Base-by-base conservation (phyloP, 1,140 invertebrate genomes). In the Aphidius ervi region DNA sequence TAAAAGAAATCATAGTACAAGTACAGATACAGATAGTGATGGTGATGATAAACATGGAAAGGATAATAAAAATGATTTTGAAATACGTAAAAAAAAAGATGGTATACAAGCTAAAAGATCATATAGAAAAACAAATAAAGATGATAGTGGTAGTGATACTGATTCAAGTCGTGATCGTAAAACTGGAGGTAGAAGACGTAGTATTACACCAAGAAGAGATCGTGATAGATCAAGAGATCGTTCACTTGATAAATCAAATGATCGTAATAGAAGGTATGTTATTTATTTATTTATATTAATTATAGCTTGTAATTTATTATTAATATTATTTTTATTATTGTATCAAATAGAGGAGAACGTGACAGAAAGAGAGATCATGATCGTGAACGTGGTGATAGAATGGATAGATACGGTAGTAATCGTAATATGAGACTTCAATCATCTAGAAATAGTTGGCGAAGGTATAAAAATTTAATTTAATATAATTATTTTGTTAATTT, bases 21-120 rank as follows among this genome's bases (percentile, higher is more conserved):
- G 76, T 50, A 78, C 73, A 40, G 80, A 73, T 43, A 76, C 78
- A 2, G 77, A 69, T 16, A 76, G 76, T 0, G 77, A 78, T 5
- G 16, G 16, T 16, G 69, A 66, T 9, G 74, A 74, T 0, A 77
- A 83, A 69, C 67, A 72, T 61, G 70, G 73, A 23, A 83, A 86
- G 62, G 82, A 84, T n/a, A 16, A 16, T 16, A 85, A 87, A 60
- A 84, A 83, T 40, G 84, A 86, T 65, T 89, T 90, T 71, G 88
- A 90, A 70, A 87, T 89, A 61, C 79, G 84, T 5, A 88, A 87
- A 64, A 91, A 90, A 66, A 89, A 90, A 68, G 85, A 90, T 63
- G 89, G 88, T 52, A 84, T 92, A 7, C 89, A 92, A 70, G 89
- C 89, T 46, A 91, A 91, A 65, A 81, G 93, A 37, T 92, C 94